Evolutionary conservation across 2,888 invertebrate species (phyloP).

Genomic region (Pachymerium ferrugineum): DNA sequence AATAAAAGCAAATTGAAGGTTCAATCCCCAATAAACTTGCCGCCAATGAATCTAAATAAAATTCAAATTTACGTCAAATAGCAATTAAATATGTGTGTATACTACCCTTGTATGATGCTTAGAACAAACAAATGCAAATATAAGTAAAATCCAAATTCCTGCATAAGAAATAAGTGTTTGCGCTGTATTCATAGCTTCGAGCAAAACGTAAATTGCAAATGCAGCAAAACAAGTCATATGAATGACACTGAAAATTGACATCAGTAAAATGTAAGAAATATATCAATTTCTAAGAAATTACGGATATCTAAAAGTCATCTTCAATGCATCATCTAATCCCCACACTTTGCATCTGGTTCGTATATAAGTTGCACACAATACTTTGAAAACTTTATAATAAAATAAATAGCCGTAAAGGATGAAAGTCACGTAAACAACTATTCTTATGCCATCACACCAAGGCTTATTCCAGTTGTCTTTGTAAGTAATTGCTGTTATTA

Average conservation of each 20-base stretch:
- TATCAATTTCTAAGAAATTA: background rate
- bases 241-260: background rate
- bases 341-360: background rate
- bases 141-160: background rate
- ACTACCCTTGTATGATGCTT: background rate
- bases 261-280: background rate
- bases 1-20: background rate
- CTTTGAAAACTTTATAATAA: background rate
- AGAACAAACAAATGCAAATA: background rate
- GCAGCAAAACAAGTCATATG: background rate
- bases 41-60: background rate
- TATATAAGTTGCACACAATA: background rate
- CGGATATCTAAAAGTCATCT: background rate
- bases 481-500: background rate
- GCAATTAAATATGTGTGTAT: background rate
- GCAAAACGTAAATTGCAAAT: background rate
- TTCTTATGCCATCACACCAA: conserved; percentile 1
- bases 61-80: background rate
- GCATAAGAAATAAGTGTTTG: background rate
- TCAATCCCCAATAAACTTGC: background rate
- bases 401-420: background rate
- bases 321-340: background rate
- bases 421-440: background rate
- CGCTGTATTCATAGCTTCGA: background rate
- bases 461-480: background rate